Evolutionary conservation across 2,888 invertebrate species (phyloP).

Genomic region (Iphiclides podalirius): DNA sequence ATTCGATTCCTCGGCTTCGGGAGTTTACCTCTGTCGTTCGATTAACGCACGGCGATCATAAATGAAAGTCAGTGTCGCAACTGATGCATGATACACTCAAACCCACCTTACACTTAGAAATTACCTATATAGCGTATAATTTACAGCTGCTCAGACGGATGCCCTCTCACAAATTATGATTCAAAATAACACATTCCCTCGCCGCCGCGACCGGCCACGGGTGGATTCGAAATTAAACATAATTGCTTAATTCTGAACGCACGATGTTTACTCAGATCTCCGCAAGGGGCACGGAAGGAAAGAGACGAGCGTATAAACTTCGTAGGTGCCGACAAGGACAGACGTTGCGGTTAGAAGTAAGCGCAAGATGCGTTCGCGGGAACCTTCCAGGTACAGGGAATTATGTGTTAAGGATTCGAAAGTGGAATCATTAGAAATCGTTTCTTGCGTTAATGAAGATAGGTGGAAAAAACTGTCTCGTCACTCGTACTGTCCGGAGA

Average conservation of each 20-base stretch:
- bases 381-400: slow-evolving; percentile 66
- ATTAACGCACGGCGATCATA: neutral
- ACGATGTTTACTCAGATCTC: slow-evolving; percentile 62
- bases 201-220: slow-evolving; percentile 64
- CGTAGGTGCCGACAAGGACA: slow-evolving; percentile 42
- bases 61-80: neutral
- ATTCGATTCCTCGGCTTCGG: no score
- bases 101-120: slow-evolving; percentile 49
- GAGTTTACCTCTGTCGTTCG: neutral
- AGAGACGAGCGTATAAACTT: slow-evolving; percentile 39
- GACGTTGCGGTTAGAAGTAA: slow-evolving; percentile 30
- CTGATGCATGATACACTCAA: slow-evolving; percentile 37
- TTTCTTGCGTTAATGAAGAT: slow-evolving; percentile 50
- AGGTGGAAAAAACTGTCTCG: slow-evolving; percentile 40
- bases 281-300: slow-evolving; percentile 48
- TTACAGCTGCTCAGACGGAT: slow-evolving; percentile 76
- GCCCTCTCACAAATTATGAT: slow-evolving; percentile 78
- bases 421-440: slow-evolving; percentile 57
- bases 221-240: slow-evolving; percentile 77
- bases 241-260: slow-evolving; percentile 78
- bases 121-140: slow-evolving; percentile 62
- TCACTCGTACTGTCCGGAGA: slow-evolving; percentile 33
- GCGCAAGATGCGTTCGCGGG: slow-evolving; percentile 35
- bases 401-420: slow-evolving; percentile 67
- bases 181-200: slow-evolving; percentile 76